Evolutionary conservation across 30 jellyfish, hydroid and myxozoan genomes (phyloP).

Genomic region (Cassiopea andromeda): DNA sequence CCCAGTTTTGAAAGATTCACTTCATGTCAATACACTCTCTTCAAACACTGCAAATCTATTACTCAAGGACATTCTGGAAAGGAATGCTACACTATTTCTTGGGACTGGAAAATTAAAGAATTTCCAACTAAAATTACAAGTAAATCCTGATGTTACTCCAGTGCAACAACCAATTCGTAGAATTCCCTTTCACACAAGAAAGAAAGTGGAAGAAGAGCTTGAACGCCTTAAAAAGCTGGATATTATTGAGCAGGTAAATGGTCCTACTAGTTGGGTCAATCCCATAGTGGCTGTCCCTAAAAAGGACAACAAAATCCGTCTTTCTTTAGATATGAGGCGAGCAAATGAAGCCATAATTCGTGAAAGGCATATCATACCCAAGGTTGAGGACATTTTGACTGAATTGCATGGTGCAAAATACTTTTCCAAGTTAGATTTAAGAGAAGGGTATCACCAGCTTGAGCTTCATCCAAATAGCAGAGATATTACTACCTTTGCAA

Average conservation of each 20-base stretch:
- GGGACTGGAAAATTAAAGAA: constrained; percentile 28
- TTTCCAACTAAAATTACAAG: constrained; percentile 9
- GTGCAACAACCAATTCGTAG: constrained; percentile 19
- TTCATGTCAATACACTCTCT: neutral
- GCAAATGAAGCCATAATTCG: constrained; percentile 52
- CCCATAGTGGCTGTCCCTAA: constrained; percentile 38
- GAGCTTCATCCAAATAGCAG: constrained; percentile 40
- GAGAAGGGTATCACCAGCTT: neutral
- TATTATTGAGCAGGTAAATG: neutral
- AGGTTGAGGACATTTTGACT: constrained; percentile 26
- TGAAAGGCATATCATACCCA: constrained; percentile 44
- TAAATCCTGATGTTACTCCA: constrained; percentile 27
- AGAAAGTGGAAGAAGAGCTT: constrained; percentile 24
- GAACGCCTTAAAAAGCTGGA: neutral
- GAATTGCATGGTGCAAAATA: constrained; percentile 44
- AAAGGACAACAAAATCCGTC: constrained; percentile 18
- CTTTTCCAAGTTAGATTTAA: constrained; percentile 36
- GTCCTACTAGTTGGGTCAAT: constrained; percentile 1
- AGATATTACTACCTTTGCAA: constrained; percentile 54
- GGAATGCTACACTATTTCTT: neutral
- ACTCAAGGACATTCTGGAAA: neutral
- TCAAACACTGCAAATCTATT: neutral
- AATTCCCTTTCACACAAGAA: constrained; percentile 34
- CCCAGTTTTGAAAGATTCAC: neutral
- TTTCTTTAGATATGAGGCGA: constrained; percentile 50